A percentile compares a stretch with the other conserved stretches of the same genome.
Conservation (phyloP, 2,888 invertebrate species). For the Apamea monoglypha region DNA sequence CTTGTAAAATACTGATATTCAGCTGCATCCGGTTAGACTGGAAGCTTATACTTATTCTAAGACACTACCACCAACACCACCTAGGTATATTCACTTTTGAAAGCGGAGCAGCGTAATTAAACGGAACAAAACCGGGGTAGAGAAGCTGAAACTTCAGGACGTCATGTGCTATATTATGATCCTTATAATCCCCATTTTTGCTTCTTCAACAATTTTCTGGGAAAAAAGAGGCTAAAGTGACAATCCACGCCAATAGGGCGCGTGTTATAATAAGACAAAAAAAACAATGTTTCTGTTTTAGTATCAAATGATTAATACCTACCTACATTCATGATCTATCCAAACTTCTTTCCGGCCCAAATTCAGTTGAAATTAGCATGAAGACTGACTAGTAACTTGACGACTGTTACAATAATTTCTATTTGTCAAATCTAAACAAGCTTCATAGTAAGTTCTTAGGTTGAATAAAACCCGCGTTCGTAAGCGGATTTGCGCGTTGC, state of each 20-base stretch:
- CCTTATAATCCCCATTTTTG: background rate
- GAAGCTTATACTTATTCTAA: no score
- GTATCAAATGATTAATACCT: background rate
- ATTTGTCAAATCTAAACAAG: constrained; percentile 22
- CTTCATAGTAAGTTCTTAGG: constrained; percentile 11
- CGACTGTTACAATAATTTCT: background rate
- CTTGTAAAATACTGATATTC: no score
- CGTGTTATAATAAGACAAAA: background rate
- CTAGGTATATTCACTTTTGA: background rate
- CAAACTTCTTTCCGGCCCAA: background rate
- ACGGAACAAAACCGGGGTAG: background rate
- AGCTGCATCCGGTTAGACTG: no score
- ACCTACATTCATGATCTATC: no score
- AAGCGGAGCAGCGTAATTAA: background rate
- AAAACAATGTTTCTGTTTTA: background rate
- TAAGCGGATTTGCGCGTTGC: constrained; percentile 68
- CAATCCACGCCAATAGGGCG: background rate
- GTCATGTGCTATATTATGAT: background rate
- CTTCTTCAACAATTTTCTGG: background rate
- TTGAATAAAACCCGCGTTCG: constrained; percentile 29
- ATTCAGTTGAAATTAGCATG: background rate
- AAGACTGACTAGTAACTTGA: background rate
- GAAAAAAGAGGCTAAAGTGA: background rate
- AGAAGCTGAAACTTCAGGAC: background rate
- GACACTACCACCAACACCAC: no score